Percentiles rank a stretch among this genome's conserved stretches.
These are phyloP conservation scores for Triplophysa rosa DNA, from an alignment of 2,113 vertebrate genomes.

Conservation along the genomic window DNA sequence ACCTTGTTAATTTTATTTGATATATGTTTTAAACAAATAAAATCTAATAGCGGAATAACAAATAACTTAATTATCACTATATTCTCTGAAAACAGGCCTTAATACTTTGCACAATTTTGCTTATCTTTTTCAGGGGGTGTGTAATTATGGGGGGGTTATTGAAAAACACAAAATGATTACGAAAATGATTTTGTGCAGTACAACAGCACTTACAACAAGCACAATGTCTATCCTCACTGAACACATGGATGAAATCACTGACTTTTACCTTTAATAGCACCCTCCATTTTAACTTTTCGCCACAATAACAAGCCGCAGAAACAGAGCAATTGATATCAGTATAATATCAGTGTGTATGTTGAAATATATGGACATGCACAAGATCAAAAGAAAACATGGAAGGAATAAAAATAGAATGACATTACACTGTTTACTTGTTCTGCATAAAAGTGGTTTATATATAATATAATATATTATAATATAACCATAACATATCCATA, in stretches of 20 bases:
- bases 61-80: too few relatives aligned
- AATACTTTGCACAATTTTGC: background rate
- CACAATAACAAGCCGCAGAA: slow-evolving; percentile 48
- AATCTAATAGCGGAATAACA: too few relatives aligned
- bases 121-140: too few relatives aligned
- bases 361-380: background rate
- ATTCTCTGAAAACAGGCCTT: too few relatives aligned
- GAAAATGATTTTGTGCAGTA: background rate
- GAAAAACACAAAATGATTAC: too few relatives aligned
- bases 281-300: slow-evolving; percentile 84
- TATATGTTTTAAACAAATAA: too few relatives aligned
- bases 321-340: slow-evolving; percentile 60
- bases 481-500: too few relatives aligned
- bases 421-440: too few relatives aligned
- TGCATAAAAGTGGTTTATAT: too few relatives aligned
- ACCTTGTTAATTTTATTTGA: too few relatives aligned
- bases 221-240: background rate
- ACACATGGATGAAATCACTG: slow-evolving; percentile 22
- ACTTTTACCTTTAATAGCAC: slow-evolving; percentile 82
- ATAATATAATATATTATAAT: too few relatives aligned
- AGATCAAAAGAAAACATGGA: slow-evolving; percentile 22
- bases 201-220: background rate
- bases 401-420: background rate
- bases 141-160: too few relatives aligned
- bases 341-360: background rate